A percentile compares a stretch with the other conserved stretches of the same genome.
These are phyloP conservation scores for Manis javanica DNA, from an alignment of 2,797 vertebrate species.

Conservation along the genomic window DNA sequence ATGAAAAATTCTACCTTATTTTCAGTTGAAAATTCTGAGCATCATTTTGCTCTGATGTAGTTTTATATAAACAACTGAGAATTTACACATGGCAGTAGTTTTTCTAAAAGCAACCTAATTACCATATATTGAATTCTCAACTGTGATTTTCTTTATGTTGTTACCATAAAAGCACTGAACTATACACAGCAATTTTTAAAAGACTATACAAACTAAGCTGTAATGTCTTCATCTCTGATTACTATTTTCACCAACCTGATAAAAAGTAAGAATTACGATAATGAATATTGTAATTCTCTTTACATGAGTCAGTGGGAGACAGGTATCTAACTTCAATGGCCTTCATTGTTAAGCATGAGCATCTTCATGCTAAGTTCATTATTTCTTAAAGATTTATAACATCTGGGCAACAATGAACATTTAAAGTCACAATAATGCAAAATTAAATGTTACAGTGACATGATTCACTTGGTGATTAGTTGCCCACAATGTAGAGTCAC, in stretches of 20 bases:
- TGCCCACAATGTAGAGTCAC: slow-evolving; percentile 44
- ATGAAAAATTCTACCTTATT: slow-evolving; percentile 63
- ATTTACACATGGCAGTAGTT: slow-evolving; percentile 22
- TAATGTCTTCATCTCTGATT: slow-evolving; percentile 14
- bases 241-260: slow-evolving; percentile 7
- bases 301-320: not conserved
- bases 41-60: not conserved
- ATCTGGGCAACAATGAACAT: slow-evolving; percentile 68
- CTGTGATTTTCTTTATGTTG: slow-evolving; percentile 7
- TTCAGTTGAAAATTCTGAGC: slow-evolving; percentile 59
- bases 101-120: slow-evolving; percentile 12
- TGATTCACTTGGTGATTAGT: slow-evolving; percentile 57
- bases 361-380: slow-evolving; percentile 58
- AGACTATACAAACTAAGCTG: not conserved
- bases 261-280: not conserved
- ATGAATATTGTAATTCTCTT: not conserved
- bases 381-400: slow-evolving; percentile 68
- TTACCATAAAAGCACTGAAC: slow-evolving; percentile 49
- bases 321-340: not conserved
- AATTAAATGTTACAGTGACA: slow-evolving; percentile 33
- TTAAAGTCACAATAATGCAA: slow-evolving; percentile 47
- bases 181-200: slow-evolving; percentile 31
- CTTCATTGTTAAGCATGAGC: slow-evolving; percentile 50
- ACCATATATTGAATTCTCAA: slow-evolving; percentile 47
- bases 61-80: slow-evolving; percentile 66